A percentile compares a stretch with the other conserved stretches of the same genome.
Evolutionary conservation across 1,140 invertebrate species (phyloP).

Genomic region (Onthophagus taurus): DNA sequence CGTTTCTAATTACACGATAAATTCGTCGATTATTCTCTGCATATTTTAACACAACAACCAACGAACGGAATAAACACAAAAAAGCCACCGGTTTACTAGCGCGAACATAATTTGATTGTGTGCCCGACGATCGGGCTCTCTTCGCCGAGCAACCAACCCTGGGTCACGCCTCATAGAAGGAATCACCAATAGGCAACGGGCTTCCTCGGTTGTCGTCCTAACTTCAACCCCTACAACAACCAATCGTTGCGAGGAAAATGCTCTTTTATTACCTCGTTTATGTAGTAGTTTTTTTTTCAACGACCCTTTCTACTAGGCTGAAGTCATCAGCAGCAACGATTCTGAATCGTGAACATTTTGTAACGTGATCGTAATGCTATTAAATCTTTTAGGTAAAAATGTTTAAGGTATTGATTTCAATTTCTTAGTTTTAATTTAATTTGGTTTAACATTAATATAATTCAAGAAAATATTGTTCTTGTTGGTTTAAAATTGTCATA

Average conservation of each 20-base stretch:
- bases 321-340: too few species aligned
- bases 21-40: background rate
- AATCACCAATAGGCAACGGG: background rate
- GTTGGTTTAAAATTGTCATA: too few species aligned
- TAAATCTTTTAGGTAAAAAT: too few species aligned
- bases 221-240: constrained; percentile 2
- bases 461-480: too few species aligned
- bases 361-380: too few species aligned
- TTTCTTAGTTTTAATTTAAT: too few species aligned
- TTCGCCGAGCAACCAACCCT: constrained; percentile 5
- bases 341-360: too few species aligned
- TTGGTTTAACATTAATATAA: too few species aligned
- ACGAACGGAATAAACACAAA: background rate
- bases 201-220: background rate
- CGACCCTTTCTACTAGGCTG: too few species aligned
- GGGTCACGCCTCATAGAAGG: constrained; percentile 3
- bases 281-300: too few species aligned
- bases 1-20: constrained; percentile 1
- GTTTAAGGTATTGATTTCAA: too few species aligned
- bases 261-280: background rate
- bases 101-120: constrained; percentile 12
- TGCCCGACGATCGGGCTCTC: constrained; percentile 1
- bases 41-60: background rate
- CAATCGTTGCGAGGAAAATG: constrained; percentile 4
- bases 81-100: constrained; percentile 4